Base-by-base conservation (phyloP, 2,888 invertebrate species). In the Mesodorylaimus sp. region DNA sequence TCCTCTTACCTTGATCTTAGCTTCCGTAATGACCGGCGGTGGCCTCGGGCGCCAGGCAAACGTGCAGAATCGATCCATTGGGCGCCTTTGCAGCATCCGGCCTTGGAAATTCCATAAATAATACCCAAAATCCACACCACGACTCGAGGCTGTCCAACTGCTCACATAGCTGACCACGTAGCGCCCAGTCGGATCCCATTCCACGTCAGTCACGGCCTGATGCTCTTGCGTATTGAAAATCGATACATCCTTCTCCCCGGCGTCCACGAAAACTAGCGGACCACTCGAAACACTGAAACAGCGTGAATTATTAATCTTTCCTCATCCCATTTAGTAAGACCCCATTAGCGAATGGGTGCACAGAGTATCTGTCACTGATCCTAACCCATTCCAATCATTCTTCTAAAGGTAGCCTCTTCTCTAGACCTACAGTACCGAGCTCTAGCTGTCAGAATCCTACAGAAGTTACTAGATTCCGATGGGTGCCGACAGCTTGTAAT, bases 181-280 rank as follows among this genome's bases (percentile, higher is more conserved):
- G 54, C 97, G 78, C 1, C 97, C 97, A 2, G 95, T 97, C 1
- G 97, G 95, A 71, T 99, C 97, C 97, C 97, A 99, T 68, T 93
- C 93, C 1, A 95, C 86, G 66, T 93, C 88, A 0, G 89, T 87
- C 63, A 83, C 81, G 69, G 73, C 71, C 70, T 85, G 91, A 70
- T 95, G 93, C 68, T 91, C 91, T 0, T 83, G 81, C 13, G 82
- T 79, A 63, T 83, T 83, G 83, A 89, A 89, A n/a, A 87, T 78
- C 26, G 23, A 19, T 3, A 3, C 5, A 3, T 87, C 80, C 68
- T 89, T 91, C 66, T 95, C 93, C 61, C 83, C 81, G 0, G 89
- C 85, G 65, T 95, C 93, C 44, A 93, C 79, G 67, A 93, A 95
- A 70, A 93, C 91, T 58, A 95, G 71, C 5, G 83, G 82, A 43